Evolutionary conservation across 2,888 invertebrate species (phyloP).

Genomic region (Marasmarcha lunaedactyla): DNA sequence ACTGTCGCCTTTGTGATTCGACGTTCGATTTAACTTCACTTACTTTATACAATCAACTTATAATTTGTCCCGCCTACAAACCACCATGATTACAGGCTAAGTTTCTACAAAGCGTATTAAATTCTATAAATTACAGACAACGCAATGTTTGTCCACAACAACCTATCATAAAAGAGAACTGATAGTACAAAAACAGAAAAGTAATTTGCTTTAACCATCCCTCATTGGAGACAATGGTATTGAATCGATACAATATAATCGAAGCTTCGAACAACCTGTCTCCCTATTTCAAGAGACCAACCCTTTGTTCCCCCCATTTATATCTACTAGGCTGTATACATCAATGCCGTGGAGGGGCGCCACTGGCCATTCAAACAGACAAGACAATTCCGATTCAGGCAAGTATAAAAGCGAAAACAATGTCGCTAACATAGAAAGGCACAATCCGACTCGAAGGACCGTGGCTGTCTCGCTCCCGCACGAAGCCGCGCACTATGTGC

Average conservation of each 20-base stretch:
- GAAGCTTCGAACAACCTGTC: constrained; percentile 63
- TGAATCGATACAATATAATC: constrained; percentile 69
- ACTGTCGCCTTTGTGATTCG: too few relatives aligned
- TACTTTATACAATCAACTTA: too few relatives aligned
- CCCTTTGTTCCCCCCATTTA: constrained; percentile 67
- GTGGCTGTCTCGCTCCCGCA: constrained; percentile 43
- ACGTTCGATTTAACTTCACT: too few relatives aligned
- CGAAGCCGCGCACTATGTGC: constrained; percentile 17
- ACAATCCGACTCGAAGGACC: constrained; percentile 66
- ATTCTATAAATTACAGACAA: too few relatives aligned
- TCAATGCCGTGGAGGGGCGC: constrained; percentile 65
- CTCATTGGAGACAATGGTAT: constrained; percentile 57
- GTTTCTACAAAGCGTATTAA: too few relatives aligned
- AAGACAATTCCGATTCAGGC: constrained; percentile 69
- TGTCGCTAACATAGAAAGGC: constrained; percentile 70
- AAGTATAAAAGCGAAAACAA: constrained; percentile 69
- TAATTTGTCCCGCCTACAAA: too few relatives aligned
- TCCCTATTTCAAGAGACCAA: constrained; percentile 68
- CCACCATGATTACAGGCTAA: too few relatives aligned
- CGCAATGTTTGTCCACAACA: constrained; percentile 1
- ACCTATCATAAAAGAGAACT: constrained; percentile 16
- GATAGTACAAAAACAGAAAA: constrained; percentile 45
- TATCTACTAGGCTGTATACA: constrained; percentile 48
- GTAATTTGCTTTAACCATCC: constrained; percentile 67
- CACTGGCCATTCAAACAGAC: constrained; percentile 65